Base-by-base conservation (phyloP, 2,113 vertebrate genomes). In the Melozone crissalis region DNA sequence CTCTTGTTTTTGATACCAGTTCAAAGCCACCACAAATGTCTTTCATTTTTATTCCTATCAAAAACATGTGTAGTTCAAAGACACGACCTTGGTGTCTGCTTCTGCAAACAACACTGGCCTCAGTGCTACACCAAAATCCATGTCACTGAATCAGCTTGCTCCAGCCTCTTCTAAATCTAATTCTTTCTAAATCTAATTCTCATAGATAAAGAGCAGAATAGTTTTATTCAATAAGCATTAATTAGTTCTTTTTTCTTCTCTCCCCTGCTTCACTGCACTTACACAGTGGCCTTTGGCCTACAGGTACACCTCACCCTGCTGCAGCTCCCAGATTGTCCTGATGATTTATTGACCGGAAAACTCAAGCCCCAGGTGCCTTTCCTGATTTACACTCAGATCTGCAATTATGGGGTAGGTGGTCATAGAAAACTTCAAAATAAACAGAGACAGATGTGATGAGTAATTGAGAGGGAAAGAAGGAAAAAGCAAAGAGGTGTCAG, bases 41-140 rank as follows among this genome's bases (percentile, higher is more conserved):
- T 97, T 94, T 92, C 80, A 89, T 92, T 95, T 95, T 81, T 67
- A 95, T 91, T 91, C 91, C 78, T 77, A 89, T 80, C 88, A 92
- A 95, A 90, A 89, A 63, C 47, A 12, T 3, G 8, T 33, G 52
- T 47, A 90, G 95, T 89, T 95, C 94, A 95, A 93, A 90, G 81
- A 88, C 65, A 74, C 3, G 51, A 96, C 93, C 95, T 94, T 67
- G 91, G 74, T 41, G 52, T 61, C 89, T 85, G 72, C 89, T 78
- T 87, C 87, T 87, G 82, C 91, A 92, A 96, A 95, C 87, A 84
- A 8, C 30, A 4, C 61, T 27, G 16, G 78, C 81, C 88, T 37
- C 73, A 12, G 68, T 5, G 41, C 58, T 89, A 51, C 76, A 75
- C 90, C 87, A 63, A 84, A 92, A 82, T 51, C 72, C 76, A 49